phyloP scores from a whole-genome alignment of 1,140 invertebrate genomes.

The Drosophila baimaii region DNA sequence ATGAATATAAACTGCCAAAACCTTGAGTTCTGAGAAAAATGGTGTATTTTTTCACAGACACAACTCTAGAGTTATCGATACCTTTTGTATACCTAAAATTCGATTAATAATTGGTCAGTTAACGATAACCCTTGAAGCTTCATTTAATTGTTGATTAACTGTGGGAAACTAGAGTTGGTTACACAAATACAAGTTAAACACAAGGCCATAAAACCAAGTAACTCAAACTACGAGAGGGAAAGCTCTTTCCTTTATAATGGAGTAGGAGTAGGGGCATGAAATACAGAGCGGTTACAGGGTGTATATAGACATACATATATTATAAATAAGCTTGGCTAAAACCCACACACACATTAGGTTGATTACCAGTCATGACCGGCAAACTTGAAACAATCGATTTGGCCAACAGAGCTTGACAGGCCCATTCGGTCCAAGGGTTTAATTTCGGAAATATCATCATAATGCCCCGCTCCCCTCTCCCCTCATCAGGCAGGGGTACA shows the following conservation, averaged over 20 bases:
- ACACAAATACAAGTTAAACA: background rate
- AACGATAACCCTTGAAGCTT: background rate
- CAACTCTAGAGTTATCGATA: background rate
- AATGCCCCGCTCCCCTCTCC: too few relatives aligned
- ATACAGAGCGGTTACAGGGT: too few relatives aligned
- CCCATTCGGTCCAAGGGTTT: background rate
- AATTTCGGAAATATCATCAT: constrained; percentile 20
- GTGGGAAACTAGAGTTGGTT: too few relatives aligned
- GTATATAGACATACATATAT: background rate
- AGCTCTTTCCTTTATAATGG: background rate
- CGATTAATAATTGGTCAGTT: too few relatives aligned
- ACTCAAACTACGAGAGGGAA: background rate
- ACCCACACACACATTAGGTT: constrained; percentile 24
- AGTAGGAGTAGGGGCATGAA: too few relatives aligned
- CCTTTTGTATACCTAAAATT: too few relatives aligned
- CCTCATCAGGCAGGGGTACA: constrained; percentile 24
- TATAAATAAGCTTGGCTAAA: background rate
- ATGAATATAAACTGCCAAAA: too few relatives aligned
- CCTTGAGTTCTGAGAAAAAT: background rate
- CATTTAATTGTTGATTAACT: background rate
- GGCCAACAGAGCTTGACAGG: constrained; percentile 11
- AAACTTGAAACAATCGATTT: constrained; percentile 28
- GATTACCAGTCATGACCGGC: constrained; percentile 29
- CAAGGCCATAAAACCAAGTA: background rate
- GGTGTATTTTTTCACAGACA: too few relatives aligned